These are phyloP conservation scores for Rhineura floridana DNA, from an alignment of 2,113 vertebrate species.

Conservation along the genomic window DNA sequence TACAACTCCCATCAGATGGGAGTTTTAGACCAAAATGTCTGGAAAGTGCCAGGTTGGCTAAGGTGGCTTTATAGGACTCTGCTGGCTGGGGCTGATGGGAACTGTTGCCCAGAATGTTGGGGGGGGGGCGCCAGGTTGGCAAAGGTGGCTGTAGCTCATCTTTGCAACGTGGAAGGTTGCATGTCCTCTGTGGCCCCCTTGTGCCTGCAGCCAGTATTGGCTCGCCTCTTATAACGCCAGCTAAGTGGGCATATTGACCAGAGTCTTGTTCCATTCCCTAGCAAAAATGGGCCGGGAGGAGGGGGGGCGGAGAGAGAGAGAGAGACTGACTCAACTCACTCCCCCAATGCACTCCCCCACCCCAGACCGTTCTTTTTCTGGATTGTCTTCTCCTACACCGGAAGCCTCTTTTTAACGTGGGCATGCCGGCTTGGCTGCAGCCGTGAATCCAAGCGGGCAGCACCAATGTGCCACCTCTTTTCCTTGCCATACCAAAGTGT, in stretches of 20 bases:
- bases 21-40: too few species aligned
- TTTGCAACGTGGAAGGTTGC: background rate
- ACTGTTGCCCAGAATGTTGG: background rate
- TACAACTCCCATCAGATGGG: too few species aligned
- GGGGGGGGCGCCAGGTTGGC: background rate
- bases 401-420: background rate
- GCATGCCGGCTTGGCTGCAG: background rate
- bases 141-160: background rate
- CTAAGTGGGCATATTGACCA: background rate
- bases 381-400: background rate
- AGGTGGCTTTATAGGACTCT: background rate
- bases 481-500: background rate
- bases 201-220: background rate
- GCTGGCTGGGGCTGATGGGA: too few species aligned
- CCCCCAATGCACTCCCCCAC: too few species aligned
- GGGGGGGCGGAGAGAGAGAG: background rate
- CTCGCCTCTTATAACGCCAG: background rate
- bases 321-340: too few species aligned
- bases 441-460: background rate
- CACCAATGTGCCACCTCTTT: background rate
- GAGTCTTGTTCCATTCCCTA: background rate
- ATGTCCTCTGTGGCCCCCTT: background rate
- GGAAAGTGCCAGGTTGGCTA: too few species aligned
- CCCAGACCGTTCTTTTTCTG: background rate
- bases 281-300: background rate